Evolutionary conservation across 2,888 invertebrate genomes (phyloP).

Genomic region (Punctoribates punctum): DNA sequence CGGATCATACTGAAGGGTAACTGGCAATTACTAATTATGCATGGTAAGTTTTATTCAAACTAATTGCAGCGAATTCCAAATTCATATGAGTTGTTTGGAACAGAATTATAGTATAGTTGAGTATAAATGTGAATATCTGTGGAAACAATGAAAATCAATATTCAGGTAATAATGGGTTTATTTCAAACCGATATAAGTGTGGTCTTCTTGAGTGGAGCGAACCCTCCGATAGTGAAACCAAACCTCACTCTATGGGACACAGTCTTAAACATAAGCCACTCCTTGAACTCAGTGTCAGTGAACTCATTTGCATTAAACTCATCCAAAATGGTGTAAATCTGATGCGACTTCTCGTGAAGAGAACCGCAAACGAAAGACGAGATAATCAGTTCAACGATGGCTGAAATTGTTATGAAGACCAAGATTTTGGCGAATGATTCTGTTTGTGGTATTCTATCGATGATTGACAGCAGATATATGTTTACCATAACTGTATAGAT

Average conservation of each 20-base stretch:
- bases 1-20: too few species aligned
- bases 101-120: too few species aligned
- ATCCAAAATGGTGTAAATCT: conserved; percentile 8
- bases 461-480: not conserved
- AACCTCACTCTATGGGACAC: not conserved
- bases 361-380: not conserved
- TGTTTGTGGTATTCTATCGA: not conserved
- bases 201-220: not conserved
- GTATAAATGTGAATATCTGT: too few species aligned
- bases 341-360: not conserved
- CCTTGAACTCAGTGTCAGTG: not conserved
- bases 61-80: too few species aligned
- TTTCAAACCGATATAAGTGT: conserved; percentile 9
- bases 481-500: not conserved
- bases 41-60: too few species aligned
- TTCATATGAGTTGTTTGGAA: too few species aligned
- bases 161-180: too few species aligned
- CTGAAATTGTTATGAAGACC: not conserved
- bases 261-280: conserved; percentile 2
- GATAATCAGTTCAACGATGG: not conserved
- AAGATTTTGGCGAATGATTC: not conserved
- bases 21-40: too few species aligned
- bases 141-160: too few species aligned
- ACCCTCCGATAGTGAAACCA: conserved; percentile 9
- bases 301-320: not conserved